Evolutionary conservation across 1,140 invertebrate genomes (phyloP).

Genomic region (Penaeus chinensis): DNA sequence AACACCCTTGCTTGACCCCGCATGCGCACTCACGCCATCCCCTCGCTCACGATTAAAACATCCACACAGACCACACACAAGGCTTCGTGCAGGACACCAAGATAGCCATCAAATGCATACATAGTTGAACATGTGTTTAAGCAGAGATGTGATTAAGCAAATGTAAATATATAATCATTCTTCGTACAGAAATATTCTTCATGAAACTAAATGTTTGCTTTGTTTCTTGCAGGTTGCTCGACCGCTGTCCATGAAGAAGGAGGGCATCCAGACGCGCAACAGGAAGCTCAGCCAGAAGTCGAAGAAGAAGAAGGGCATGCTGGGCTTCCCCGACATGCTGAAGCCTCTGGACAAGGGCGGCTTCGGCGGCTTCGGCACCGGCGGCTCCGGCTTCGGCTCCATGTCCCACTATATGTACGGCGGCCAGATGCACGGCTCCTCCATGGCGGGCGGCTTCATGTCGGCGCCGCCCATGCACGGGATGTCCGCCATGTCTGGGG

Average conservation of each 20-base stretch:
- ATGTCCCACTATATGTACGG: conserved; percentile 71
- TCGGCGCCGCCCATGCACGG: conserved; percentile 67
- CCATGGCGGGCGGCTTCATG: conserved; percentile 67
- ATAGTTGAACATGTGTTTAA: conserved; percentile 31
- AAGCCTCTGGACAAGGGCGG: conserved; percentile 71
- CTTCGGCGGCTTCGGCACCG: conserved; percentile 61
- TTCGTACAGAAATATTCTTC: no score
- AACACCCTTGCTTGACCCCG: conserved; percentile 50
- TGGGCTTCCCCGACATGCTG: conserved; percentile 73
- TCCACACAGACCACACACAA: background rate
- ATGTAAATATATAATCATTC: background rate
- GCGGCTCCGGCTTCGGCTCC: conserved; percentile 64
- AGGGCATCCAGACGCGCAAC: conserved; percentile 97
- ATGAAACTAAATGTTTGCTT: background rate
- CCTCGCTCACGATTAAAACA: background rate
- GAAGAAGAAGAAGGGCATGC: conserved; percentile 89
- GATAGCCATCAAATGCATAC: background rate
- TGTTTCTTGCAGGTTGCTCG: conserved; percentile 88
- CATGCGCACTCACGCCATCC: conserved; percentile 3
- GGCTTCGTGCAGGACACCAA: background rate
- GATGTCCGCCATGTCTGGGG: conserved; percentile 62
- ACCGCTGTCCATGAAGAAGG: conserved; percentile 98
- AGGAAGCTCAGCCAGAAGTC: conserved; percentile 90
- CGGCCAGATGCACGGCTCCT: conserved; percentile 67
- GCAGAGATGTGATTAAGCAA: background rate